These are phyloP conservation scores for Triplophysa tibetana DNA, from an alignment of 2,113 vertebrate genomes.

Conservation along the genomic window DNA sequence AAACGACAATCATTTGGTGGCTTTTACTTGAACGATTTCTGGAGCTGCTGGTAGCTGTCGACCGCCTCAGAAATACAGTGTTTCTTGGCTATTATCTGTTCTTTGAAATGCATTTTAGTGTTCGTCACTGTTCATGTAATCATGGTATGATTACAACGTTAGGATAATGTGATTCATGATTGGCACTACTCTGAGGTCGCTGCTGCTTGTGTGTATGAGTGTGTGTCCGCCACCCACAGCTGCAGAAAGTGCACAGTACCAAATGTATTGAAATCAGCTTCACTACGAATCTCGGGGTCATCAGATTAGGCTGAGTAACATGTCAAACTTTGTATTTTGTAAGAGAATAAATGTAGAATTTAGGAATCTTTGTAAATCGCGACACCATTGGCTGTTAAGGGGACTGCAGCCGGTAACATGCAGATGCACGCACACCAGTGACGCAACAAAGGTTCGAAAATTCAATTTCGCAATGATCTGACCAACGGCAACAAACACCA, in stretches of 20 bases:
- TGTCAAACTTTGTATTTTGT: too few species aligned
- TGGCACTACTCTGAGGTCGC: constrained; percentile 19
- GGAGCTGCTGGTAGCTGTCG: neutral
- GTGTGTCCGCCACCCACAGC: constrained; percentile 1
- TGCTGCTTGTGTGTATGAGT: constrained; percentile 3
- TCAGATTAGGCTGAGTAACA: too few species aligned
- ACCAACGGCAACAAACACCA: too few species aligned
- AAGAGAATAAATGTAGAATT: too few species aligned
- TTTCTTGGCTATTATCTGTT: neutral
- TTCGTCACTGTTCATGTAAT: constrained; percentile 17
- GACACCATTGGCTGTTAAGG: too few species aligned
- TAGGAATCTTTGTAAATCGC: too few species aligned
- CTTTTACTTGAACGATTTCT: neutral
- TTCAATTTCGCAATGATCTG: too few species aligned
- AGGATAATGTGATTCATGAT: constrained; percentile 30
- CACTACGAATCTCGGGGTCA: too few species aligned
- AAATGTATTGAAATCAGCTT: neutral
- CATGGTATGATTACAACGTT: constrained; percentile 19
- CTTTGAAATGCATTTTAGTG: neutral
- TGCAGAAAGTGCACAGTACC: constrained; percentile 5
- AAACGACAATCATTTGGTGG: neutral
- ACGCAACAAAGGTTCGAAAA: too few species aligned
- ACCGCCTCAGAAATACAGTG: neutral
- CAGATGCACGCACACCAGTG: too few species aligned
- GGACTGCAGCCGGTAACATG: too few species aligned